Conservation (phyloP, 2,888 invertebrate genomes). For the Heliconius aoede region DNA sequence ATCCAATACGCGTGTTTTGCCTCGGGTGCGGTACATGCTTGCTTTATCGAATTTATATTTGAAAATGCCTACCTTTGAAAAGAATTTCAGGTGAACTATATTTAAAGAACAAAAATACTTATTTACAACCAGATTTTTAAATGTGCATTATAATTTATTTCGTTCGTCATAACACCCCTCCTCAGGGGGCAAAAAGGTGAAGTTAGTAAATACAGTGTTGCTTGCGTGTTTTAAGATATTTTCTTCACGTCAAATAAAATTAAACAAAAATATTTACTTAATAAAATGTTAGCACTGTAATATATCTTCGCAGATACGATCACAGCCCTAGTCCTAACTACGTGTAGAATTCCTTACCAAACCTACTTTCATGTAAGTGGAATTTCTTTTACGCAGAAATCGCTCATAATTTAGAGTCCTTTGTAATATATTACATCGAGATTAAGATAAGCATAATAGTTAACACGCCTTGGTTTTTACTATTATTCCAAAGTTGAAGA, state of each 20-base stretch:
- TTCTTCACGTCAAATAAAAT: conserved; percentile 9
- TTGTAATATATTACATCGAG: conserved; percentile 19
- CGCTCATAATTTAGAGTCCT: conserved; percentile 4
- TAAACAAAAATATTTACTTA: conserved; percentile 17
- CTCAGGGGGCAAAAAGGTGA: background rate
- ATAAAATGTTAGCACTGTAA: conserved; percentile 24
- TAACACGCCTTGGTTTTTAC: background rate
- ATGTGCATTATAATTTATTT: no score
- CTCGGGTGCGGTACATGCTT: conserved; percentile 10
- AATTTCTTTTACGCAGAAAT: conserved; percentile 26
- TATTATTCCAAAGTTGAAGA: background rate
- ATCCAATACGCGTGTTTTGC: conserved; percentile 6
- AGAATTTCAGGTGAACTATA: background rate
- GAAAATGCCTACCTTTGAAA: conserved; percentile 11
- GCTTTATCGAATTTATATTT: conserved; percentile 17
- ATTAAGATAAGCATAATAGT: conserved; percentile 28
- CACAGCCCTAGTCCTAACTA: conserved; percentile 21
- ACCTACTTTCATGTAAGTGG: conserved; percentile 13
- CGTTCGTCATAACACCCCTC: no score
- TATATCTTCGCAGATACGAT: conserved; percentile 30
- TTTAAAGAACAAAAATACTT: background rate
- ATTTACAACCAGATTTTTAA: background rate
- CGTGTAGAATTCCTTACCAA: conserved; percentile 19
- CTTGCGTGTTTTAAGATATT: conserved; percentile 6
- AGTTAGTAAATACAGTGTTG: background rate